Conservation (phyloP, 2,888 invertebrate genomes). For the Limenitis camilla region DNA sequence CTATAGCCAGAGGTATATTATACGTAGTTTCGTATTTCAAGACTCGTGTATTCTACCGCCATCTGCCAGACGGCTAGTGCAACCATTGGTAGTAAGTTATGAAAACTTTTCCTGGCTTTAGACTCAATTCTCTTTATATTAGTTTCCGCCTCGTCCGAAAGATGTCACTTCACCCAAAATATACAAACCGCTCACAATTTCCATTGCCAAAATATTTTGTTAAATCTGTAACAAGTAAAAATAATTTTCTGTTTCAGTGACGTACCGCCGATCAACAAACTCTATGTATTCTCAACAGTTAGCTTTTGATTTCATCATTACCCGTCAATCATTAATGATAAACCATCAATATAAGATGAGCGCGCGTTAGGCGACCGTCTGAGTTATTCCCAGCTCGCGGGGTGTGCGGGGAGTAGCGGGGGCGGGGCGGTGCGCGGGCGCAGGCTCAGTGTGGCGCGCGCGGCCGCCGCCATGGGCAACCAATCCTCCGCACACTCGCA, state of each 20-base stretch:
- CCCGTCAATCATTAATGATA: conserved; percentile 36
- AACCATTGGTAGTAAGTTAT: too few species aligned
- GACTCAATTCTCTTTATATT: not conserved
- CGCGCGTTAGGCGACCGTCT: conserved; percentile 49
- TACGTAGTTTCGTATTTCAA: too few species aligned
- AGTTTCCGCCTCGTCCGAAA: not conserved
- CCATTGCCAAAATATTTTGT: not conserved
- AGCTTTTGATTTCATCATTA: conserved; percentile 4
- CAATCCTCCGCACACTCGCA: conserved; percentile 64
- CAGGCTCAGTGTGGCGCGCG: conserved; percentile 67
- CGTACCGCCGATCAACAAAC: not conserved
- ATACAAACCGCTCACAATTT: not conserved
- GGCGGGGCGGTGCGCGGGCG: conserved; percentile 39
- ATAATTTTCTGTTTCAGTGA: not conserved
- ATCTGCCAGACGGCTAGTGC: too few species aligned
- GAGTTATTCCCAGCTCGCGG: conserved; percentile 62
- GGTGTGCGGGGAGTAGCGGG: conserved; percentile 35
- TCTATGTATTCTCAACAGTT: not conserved
- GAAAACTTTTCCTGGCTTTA: not conserved
- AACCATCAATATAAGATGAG: conserved; percentile 50
- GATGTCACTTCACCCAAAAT: not conserved
- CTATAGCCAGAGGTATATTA: too few species aligned
- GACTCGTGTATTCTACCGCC: too few species aligned
- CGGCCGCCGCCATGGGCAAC: conserved; percentile 73
- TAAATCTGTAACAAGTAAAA: not conserved